A percentile compares a stretch with the other conserved stretches of the same genome.
These are phyloP conservation scores for Procambarus virginalis DNA, from an alignment of 1,140 invertebrate genomes.

Conservation along the genomic window DNA sequence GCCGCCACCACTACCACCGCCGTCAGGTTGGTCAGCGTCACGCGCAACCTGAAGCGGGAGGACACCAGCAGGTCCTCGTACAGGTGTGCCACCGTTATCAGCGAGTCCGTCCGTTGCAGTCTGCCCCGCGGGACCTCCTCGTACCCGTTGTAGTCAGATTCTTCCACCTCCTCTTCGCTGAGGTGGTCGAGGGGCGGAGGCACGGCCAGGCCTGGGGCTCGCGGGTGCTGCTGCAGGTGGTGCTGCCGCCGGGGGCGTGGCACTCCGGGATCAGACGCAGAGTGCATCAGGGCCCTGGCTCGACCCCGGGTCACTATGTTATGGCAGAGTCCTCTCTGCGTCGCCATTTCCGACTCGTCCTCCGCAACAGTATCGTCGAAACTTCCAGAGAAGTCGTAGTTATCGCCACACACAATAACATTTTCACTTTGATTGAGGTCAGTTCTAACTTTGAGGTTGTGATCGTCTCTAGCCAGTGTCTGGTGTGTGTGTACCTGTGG, in stretches of 20 bases:
- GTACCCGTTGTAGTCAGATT: neutral
- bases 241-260: slow-evolving; percentile 3
- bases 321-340: too few relatives aligned
- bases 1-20: slow-evolving; percentile 57
- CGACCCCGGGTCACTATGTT: neutral
- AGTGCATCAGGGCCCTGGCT: slow-evolving; percentile 30
- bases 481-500: neutral
- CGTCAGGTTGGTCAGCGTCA: slow-evolving; percentile 65
- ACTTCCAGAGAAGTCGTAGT: neutral
- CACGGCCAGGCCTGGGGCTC: neutral
- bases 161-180: slow-evolving; percentile 23
- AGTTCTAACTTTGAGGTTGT: neutral
- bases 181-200: slow-evolving; percentile 32
- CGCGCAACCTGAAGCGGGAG: slow-evolving; percentile 25
- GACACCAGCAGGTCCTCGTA: slow-evolving; percentile 66
- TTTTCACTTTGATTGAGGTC: neutral
- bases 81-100: slow-evolving; percentile 60
- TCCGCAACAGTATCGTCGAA: neutral
- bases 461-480: neutral
- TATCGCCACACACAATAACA: neutral
- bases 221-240: slow-evolving; percentile 18
- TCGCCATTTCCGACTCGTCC: neutral
- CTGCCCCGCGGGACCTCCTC: neutral
- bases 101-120: slow-evolving; percentile 47
- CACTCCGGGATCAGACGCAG: slow-evolving; percentile 39